Percentiles rank a stretch among this genome's conserved stretches.
Conservation (phyloP, 2,113 vertebrate species). For the Scopus umbretta region DNA sequence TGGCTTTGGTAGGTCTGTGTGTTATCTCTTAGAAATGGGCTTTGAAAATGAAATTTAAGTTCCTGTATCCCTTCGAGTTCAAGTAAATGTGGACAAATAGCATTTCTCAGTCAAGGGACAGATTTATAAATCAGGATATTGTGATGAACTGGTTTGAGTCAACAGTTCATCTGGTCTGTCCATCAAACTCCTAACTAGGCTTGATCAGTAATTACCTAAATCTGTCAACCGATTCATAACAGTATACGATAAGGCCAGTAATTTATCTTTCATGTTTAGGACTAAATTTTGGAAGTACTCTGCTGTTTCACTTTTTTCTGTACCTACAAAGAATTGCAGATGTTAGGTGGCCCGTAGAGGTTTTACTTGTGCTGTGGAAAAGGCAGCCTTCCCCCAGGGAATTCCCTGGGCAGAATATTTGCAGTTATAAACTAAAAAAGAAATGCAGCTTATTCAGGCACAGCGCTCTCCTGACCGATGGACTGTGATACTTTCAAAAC, state of each 20-base stretch:
- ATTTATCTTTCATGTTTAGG: not conserved
- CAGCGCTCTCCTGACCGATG: not conserved
- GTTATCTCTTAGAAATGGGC: not conserved
- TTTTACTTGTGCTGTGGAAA: not conserved
- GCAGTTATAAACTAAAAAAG: not conserved
- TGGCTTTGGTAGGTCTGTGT: not conserved
- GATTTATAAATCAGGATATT: not conserved
- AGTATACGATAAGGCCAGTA: not conserved
- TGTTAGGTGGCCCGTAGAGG: fast-evolving
- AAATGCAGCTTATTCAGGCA: not conserved
- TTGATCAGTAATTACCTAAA: not conserved
- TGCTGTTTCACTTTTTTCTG: not conserved
- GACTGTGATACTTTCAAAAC: not conserved
- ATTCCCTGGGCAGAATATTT: not conserved
- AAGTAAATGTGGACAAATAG: not conserved
- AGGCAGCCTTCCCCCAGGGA: not conserved
- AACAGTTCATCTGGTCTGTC: not conserved
- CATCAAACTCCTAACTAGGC: not conserved
- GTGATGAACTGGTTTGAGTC: not conserved
- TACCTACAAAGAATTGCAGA: not conserved
- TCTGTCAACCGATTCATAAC: not conserved
- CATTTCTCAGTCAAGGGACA: not conserved
- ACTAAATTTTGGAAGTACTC: not conserved
- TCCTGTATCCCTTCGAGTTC: not conserved
- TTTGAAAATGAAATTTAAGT: not conserved